A percentile compares a stretch with the other conserved stretches of the same genome.
phyloP scores from a whole-genome alignment of 2,888 invertebrate species.

The Parnassius glacialis region DNA sequence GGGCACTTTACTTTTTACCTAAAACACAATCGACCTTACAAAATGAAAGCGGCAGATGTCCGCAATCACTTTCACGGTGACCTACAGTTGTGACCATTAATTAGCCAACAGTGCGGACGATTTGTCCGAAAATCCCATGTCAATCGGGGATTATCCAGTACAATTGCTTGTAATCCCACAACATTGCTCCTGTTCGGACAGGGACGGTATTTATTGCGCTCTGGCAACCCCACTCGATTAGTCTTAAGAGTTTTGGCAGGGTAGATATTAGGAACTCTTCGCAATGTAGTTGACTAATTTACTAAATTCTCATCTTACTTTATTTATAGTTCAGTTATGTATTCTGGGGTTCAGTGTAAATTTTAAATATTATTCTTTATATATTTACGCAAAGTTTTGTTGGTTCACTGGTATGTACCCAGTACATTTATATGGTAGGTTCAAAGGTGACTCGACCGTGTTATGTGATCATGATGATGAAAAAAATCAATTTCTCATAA shows the following conservation, averaged over 20 bases:
- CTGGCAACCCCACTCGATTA: slow-evolving; percentile 52
- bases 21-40: slow-evolving; percentile 19
- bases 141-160: slow-evolving; percentile 66
- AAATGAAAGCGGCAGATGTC: slow-evolving; percentile 29
- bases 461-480: no score
- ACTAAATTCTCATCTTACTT: no score
- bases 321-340: no score
- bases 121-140: slow-evolving; percentile 64
- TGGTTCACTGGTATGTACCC: no score
- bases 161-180: slow-evolving; percentile 64
- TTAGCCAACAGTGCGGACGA: slow-evolving; percentile 49
- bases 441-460: no score
- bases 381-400: no score
- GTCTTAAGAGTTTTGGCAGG: slow-evolving; percentile 33
- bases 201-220: slow-evolving; percentile 54
- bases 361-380: no score
- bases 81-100: slow-evolving; percentile 49
- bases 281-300: not conserved
- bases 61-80: slow-evolving; percentile 30
- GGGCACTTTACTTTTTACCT: not conserved
- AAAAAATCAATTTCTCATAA: no score
- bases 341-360: no score
- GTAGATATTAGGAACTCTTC: not conserved
- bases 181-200: slow-evolving; percentile 46
- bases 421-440: no score